These are phyloP conservation scores for Mionectes olivaceus DNA, from an alignment of 2,797 vertebrate genomes.

Conservation along the genomic window DNA sequence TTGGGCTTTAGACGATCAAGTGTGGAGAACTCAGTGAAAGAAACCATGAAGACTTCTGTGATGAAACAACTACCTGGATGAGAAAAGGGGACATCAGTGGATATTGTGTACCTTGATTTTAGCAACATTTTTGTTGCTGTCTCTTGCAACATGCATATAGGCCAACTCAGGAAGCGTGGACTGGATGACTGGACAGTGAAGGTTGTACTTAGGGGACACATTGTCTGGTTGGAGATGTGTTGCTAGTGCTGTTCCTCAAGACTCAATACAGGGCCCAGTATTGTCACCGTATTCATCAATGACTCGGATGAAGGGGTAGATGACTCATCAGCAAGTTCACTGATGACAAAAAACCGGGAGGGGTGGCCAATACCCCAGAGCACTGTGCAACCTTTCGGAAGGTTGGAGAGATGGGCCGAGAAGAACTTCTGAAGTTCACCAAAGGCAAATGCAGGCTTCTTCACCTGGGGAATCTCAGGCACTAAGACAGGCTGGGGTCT, in stretches of 20 bases:
- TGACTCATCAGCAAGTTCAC: neutral
- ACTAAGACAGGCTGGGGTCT: no score
- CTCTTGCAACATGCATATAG: neutral
- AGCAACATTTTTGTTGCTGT: neutral
- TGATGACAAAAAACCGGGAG: neutral
- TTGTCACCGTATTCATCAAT: neutral
- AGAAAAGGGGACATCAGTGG: neutral
- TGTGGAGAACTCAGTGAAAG: neutral
- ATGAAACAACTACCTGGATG: neutral
- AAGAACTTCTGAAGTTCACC: no score
- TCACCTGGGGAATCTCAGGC: no score
- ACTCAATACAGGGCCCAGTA: neutral
- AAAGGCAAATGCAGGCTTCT: no score
- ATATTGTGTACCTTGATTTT: neutral
- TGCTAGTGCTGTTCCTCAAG: no score
- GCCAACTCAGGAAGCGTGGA: neutral
- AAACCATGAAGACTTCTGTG: fast-evolving
- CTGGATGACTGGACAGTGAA: neutral
- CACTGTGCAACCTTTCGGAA: no score
- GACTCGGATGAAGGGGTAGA: neutral
- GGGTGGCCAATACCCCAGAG: no score
- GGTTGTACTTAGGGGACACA: neutral
- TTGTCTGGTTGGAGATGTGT: neutral
- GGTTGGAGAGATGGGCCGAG: no score
- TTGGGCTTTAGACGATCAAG: neutral